Percentiles rank a stretch among this genome's conserved stretches.
Evolutionary conservation across 2,888 invertebrate species (phyloP).

Genomic region (Fabriciana adippe): DNA sequence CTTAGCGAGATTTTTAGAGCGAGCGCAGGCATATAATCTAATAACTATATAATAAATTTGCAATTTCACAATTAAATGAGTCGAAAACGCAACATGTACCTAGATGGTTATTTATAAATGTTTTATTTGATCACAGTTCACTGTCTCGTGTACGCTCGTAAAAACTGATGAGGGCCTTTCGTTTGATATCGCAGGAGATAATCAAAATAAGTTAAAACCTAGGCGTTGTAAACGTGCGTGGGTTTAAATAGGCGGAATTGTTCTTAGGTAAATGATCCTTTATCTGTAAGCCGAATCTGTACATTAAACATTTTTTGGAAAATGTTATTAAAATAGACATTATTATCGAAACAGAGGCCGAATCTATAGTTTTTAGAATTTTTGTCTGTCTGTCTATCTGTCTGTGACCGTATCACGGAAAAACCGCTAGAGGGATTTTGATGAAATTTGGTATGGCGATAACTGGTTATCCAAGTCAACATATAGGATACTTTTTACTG

Average conservation of each 20-base stretch:
- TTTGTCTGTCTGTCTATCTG: no score
- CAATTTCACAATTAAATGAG: not conserved
- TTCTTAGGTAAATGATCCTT: slow-evolving; percentile 1
- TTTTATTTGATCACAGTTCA: slow-evolving; percentile 3
- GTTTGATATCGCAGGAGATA: slow-evolving; percentile 18
- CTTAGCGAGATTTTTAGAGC: not conserved
- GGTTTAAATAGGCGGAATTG: slow-evolving; percentile 7
- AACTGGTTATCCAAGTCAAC: no score
- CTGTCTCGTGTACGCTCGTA: slow-evolving; percentile 7
- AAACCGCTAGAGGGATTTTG: no score
- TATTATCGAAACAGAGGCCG: no score
- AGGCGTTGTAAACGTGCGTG: not conserved
- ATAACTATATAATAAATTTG: no score
- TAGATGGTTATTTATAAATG: not conserved
- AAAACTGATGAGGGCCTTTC: slow-evolving; percentile 3
- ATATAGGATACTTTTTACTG: no score
- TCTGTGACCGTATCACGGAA: no score
- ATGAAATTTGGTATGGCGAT: no score
- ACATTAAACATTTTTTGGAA: no score
- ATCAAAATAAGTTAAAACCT: slow-evolving; percentile 12
- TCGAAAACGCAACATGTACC: not conserved
- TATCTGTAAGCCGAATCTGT: no score
- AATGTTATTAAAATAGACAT: no score
- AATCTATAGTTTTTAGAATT: no score
- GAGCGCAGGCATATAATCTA: not conserved